Base-by-base conservation (phyloP, 2,888 invertebrate genomes). In the Idaea straminata region DNA sequence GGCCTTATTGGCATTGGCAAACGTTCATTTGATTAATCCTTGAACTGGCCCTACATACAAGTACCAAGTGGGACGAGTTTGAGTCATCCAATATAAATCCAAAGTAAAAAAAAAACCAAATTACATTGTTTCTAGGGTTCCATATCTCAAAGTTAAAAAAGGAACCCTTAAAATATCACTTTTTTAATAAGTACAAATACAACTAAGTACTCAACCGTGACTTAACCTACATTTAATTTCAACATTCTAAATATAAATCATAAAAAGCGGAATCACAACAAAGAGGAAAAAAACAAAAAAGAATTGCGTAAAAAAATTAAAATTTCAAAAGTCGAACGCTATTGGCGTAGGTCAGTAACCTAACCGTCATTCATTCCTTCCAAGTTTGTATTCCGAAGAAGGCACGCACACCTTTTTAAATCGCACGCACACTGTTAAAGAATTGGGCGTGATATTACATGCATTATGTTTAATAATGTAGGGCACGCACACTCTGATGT, bases 361-460 rank as follows among this genome's bases (percentile, higher is more conserved):
- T 86, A 84, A 85, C 83, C 89, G 89, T 88, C 91, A 89, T 90
- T 91, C 89, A 91, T 90, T 90, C 87, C 87, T 91, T 87, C 86
- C 88, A 91, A 91, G 86, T 91, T 91, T 88, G 86, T 91, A 90
- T 88, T 87, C 88, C 85, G 88, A 89, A 90, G 91, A 87, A 89
- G 83, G 76, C 82, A 86, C 89, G 83, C 88, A 88, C 88, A 88
- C 88, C 25, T 16, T 58, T 76, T 59, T 62, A 74, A 68, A 72
- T 64, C 66, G 68, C 72, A 85, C 87, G 85, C 87, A 86, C 85
- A 88, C 87, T 68, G 78, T 25, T 59, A 57, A 69, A 67, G 71
- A 72, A 85, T 86, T 87, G 82, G 84, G 84, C 81, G 77, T 82
- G 82, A 62, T 34, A 64, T 61, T 59, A 61, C 13, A 64, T 66